A percentile compares a stretch with the other conserved stretches of the same genome.
Conservation (phyloP, 2,888 invertebrate genomes). For the Habroteleia sp. region DNA sequence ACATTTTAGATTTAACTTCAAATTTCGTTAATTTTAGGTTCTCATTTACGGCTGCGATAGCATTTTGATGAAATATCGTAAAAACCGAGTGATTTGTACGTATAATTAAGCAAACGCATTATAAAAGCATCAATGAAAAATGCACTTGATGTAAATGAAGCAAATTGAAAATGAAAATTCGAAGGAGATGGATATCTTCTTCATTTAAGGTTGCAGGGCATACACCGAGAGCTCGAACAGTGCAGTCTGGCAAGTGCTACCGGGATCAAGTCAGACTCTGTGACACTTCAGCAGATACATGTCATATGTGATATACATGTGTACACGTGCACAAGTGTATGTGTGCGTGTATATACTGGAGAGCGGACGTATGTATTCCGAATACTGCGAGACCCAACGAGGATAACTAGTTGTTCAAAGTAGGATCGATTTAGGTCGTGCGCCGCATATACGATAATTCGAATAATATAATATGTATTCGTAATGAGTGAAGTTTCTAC, state of each 20-base stretch:
- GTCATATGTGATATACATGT: conserved; percentile 17
- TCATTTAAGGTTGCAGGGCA: conserved; percentile 34
- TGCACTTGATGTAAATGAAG: conserved; percentile 5
- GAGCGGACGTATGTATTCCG: conserved; percentile 11
- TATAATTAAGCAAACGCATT: too few species aligned
- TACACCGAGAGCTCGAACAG: conserved; percentile 10
- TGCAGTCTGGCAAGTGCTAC: conserved; percentile 30
- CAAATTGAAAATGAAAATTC: conserved; percentile 23
- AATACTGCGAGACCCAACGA: conserved; percentile 56
- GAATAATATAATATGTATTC: conserved; percentile 60
- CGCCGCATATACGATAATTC: conserved; percentile 57
- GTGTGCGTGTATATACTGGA: conserved; percentile 1
- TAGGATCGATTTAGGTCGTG: conserved; percentile 63
- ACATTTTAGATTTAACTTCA: too few species aligned
- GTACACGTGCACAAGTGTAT: conserved; percentile 1
- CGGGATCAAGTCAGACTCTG: conserved; percentile 38
- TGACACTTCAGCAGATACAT: conserved; percentile 44
- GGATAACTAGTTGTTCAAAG: conserved; percentile 61
- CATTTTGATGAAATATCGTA: too few species aligned
- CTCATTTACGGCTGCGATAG: too few species aligned
- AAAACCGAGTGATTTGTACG: too few species aligned
- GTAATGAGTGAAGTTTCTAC: conserved; percentile 57
- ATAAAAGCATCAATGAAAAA: too few species aligned
- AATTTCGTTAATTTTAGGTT: too few species aligned
- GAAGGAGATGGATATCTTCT: conserved; percentile 14